Base-by-base conservation (phyloP, 2,888 invertebrate species). In the Eupeodes latifasciatus region DNA sequence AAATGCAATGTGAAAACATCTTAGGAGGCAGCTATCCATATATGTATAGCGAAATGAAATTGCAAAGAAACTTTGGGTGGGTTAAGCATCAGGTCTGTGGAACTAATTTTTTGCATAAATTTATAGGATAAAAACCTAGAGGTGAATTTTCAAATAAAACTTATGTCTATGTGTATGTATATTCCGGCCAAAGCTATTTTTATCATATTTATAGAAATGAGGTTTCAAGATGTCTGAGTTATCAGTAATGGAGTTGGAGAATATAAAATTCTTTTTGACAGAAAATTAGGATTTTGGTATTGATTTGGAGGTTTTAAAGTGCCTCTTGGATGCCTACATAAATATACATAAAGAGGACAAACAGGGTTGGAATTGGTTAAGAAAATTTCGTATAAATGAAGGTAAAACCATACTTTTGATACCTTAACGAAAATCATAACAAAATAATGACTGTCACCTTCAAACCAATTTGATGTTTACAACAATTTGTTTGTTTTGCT, bases 131-230 rank as follows among this genome's bases (percentile, higher is more conserved):
- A 11, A 67, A 72, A 57, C 40, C 57, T 57, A 27, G n/a, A 57
- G 44, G 71, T 19, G 44, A 57, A 36, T 34, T 57, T 27, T 9
- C 44, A 53, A 72, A 53, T 72, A 16, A n/a, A 71, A 55, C 19
- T 16, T 64, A 57, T 69, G 27, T 27, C 27, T 27, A 27, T 27
- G 27, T 27, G 27, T 27, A 3, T 40, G 40, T 40, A 40, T 40
- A 7, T 40, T 49, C 51, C 4, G 34, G 44, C 27, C 27, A 51
- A 57, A 57, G 55, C 7, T 4, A 44, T 57, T 57, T 57, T 27
- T 12, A 19, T 10, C 27, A 47, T 14, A 10, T 27, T 64, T 40
- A 4, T 12, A 47, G 47, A 47, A 64, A 64, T 14, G 64, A 44
- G 64, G 9, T 47, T 72, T 72, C 4, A 47, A 55, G 27, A n/a